Evolutionary conservation across 2,113 vertebrate genomes (phyloP).

Genomic region (Dunckerocampus dactyliophorus): DNA sequence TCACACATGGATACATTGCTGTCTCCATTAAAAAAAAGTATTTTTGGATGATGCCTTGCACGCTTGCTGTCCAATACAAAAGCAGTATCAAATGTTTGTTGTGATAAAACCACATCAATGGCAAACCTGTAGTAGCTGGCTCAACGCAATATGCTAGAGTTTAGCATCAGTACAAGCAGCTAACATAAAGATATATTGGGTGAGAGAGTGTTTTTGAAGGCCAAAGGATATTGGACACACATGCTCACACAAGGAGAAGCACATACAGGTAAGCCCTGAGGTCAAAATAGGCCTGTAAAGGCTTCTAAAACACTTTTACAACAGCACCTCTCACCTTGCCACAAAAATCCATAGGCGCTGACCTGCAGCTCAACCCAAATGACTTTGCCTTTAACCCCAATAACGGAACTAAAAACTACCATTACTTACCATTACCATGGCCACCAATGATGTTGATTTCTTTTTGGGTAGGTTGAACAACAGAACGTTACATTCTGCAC

Average conservation of each 20-base stretch:
- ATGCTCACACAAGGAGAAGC: constrained; percentile 10
- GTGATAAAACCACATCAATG: too few relatives aligned
- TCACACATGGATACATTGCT: constrained; percentile 3
- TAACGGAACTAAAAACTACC: constrained; percentile 20
- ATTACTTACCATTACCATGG: constrained; percentile 5
- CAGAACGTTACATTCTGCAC: background rate
- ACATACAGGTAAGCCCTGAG: constrained; percentile 23
- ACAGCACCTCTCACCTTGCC: constrained; percentile 23
- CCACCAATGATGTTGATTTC: background rate
- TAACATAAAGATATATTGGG: background rate
- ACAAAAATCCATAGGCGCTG: constrained; percentile 19
- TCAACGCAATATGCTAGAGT: too few relatives aligned
- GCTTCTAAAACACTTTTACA: constrained; percentile 31
- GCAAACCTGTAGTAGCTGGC: too few relatives aligned
- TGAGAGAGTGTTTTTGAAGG: background rate
- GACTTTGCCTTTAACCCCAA: constrained; percentile 9
- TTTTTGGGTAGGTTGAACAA: background rate
- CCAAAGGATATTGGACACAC: background rate
- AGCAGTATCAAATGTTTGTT: too few relatives aligned
- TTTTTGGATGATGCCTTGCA: background rate
- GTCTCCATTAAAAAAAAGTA: background rate
- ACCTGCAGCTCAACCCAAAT: constrained; percentile 26
- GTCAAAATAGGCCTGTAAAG: constrained; percentile 43
- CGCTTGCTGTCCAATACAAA: too few relatives aligned
- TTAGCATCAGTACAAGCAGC: too few relatives aligned